phyloP scores from a whole-genome alignment of 2,797 vertebrate genomes.

The Yasuhikotakia modesta region DNA sequence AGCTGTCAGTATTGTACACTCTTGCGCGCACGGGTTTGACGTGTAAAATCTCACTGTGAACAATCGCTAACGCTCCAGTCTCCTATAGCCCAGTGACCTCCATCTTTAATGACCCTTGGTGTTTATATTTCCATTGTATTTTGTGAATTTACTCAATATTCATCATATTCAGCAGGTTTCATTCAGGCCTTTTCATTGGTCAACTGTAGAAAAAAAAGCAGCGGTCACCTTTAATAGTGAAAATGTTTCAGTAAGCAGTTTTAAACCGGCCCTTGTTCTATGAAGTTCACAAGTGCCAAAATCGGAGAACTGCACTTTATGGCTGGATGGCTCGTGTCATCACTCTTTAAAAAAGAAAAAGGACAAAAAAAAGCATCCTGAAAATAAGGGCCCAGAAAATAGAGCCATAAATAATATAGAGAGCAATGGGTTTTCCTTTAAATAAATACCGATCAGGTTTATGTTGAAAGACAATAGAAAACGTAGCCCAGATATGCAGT shows the following conservation, averaged over 20 bases:
- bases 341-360: slow-evolving; percentile 67
- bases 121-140: slow-evolving; percentile 60
- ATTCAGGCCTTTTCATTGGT: slow-evolving; percentile 70
- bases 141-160: slow-evolving; percentile 62
- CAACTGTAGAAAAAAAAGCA: slow-evolving; percentile 60
- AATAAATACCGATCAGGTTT: slow-evolving; percentile 99
- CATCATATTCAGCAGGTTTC: slow-evolving; percentile 72
- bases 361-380: slow-evolving; percentile 70
- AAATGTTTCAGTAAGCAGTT: slow-evolving; percentile 84
- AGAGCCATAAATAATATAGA: slow-evolving; percentile 98
- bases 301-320: slow-evolving; percentile 79
- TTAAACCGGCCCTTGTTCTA: slow-evolving; percentile 80
- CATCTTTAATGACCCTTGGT: slow-evolving; percentile 73
- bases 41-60: slow-evolving; percentile 64
- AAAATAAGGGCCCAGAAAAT: slow-evolving; percentile 82
- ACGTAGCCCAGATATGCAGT: slow-evolving; percentile 99
- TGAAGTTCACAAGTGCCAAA: slow-evolving; percentile 80
- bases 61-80: slow-evolving; percentile 63
- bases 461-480: slow-evolving; percentile 99
- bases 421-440: slow-evolving; percentile 99
- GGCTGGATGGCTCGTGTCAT: slow-evolving; percentile 73
- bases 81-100: slow-evolving; percentile 77
- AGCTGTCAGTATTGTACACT: slow-evolving; percentile 78
- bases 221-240: slow-evolving; percentile 76
- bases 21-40: slow-evolving; percentile 62